phyloP scores from a whole-genome alignment of 2,888 invertebrate species.

The Ophraella communa region DNA sequence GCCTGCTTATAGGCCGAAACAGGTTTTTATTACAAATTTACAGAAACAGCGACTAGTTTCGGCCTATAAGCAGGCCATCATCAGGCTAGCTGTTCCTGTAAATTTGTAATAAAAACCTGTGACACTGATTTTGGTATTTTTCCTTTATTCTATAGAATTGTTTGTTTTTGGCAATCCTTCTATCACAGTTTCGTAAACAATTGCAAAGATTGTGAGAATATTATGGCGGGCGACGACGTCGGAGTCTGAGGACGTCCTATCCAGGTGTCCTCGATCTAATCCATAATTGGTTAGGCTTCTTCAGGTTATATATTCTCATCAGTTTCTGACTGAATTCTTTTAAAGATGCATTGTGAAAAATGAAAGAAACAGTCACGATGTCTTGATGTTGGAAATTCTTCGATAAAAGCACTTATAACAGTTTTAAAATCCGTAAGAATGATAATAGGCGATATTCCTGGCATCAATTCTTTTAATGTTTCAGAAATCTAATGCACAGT shows the following conservation, averaged over 20 bases:
- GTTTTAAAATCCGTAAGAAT: no score
- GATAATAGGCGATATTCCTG: no score
- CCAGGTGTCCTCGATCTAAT: neutral
- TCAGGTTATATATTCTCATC: neutral
- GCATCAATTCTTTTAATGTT: no score
- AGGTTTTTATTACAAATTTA: no score
- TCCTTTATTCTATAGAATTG: no score
- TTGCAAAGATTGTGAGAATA: neutral
- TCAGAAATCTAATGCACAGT: no score
- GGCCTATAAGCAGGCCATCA: no score
- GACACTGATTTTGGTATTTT: no score
- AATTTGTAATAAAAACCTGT: no score
- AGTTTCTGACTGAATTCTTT: constrained; percentile 2
- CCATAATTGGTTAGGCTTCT: neutral
- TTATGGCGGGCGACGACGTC: neutral
- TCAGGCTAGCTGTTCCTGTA: no score
- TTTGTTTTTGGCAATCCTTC: constrained; percentile 9
- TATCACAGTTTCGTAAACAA: constrained; percentile 2
- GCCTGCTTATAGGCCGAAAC: no score
- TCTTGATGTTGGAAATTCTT: neutral
- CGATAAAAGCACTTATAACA: neutral
- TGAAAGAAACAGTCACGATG: constrained; percentile 12
- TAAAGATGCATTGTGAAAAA: constrained; percentile 1
- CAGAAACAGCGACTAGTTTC: no score
- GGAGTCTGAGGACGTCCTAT: neutral